Base-by-base conservation (phyloP, 2,113 vertebrate species). In the Mixornis gularis region DNA sequence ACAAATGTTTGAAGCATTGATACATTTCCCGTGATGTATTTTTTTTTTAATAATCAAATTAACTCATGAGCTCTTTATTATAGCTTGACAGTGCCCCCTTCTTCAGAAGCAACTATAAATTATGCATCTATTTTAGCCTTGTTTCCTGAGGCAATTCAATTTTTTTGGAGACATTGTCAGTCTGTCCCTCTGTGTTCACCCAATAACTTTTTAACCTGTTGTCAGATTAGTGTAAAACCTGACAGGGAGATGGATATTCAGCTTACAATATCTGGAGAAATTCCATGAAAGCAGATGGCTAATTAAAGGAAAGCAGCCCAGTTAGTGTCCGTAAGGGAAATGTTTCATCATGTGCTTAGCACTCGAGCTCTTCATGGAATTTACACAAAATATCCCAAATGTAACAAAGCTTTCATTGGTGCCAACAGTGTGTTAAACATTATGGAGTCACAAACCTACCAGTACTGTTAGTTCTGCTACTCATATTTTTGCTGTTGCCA, bases 301-400 rank as follows among this genome's bases (percentile, higher is more conserved):
- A 90, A 93, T 82, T 87, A 85, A 79, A 90, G 48, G 70, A 87
- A 90, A 92, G 49, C 58, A 79, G 48, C 18, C 43, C 76, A 94
- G 21, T 82, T 79, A 92, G 53, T 46, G 58, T 55, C 79, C 2
- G 0, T 48, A 29, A 93, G 62, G 89, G 66, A 94, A 79, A 71
- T 71, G 26, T 55, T 82, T 92, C 40, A 85, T 79, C 29, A 5
- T 55, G 49, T 90, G 43, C 70, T 81, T 66, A 79, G 63, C 46
- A 38, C n/a, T 80, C 24, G 58, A 82, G 34, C n/a, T 78, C 70
- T 38, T 85, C 16, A 59, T 58, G 71, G 82, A 71, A 63, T 85
- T 66, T 79, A 43, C 53, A n/a, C 0, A 4, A 82, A 76, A 72
- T 63, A 56, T 41, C 36, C 43, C 49, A 70, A 64, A 64, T 41